Percentiles rank a stretch among this genome's conserved stretches.
Conservation (phyloP, 1,140 invertebrate species). For the Trichonephila inaurata region DNA sequence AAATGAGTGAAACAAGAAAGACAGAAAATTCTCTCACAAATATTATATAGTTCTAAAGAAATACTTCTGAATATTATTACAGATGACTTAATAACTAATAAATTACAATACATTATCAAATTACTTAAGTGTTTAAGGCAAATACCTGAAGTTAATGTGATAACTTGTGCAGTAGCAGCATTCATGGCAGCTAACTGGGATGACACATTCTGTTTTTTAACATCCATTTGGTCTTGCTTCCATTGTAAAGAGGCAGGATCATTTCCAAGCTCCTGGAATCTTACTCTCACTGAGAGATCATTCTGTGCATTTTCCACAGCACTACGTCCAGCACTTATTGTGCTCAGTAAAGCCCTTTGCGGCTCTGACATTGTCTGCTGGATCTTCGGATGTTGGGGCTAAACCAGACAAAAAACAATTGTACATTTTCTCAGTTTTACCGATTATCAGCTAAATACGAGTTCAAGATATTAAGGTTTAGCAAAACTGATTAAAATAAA, state of each 20-base stretch:
- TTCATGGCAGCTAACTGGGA: slow-evolving; percentile 99
- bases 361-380: slow-evolving; percentile 90
- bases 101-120: no score
- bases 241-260: slow-evolving; percentile 93
- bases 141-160: slow-evolving; percentile 92
- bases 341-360: slow-evolving; percentile 93
- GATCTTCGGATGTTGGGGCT: slow-evolving; percentile 93
- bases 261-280: slow-evolving; percentile 90
- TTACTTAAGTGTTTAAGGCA: background rate
- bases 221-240: slow-evolving; percentile 96
- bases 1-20: background rate
- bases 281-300: slow-evolving; percentile 86
- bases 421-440: no score
- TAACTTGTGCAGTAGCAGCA: slow-evolving; percentile 98
- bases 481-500: no score
- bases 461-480: no score
- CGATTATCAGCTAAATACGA: no score
- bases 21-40: background rate
- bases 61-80: no score
- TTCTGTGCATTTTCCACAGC: slow-evolving; percentile 92
- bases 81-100: no score
- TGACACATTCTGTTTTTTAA: slow-evolving; percentile 97
- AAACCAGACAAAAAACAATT: background rate
- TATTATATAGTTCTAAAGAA: no score
- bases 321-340: slow-evolving; percentile 92